Conservation (phyloP, 1,140 invertebrate genomes). For the Ctenoplectra terminalis region DNA sequence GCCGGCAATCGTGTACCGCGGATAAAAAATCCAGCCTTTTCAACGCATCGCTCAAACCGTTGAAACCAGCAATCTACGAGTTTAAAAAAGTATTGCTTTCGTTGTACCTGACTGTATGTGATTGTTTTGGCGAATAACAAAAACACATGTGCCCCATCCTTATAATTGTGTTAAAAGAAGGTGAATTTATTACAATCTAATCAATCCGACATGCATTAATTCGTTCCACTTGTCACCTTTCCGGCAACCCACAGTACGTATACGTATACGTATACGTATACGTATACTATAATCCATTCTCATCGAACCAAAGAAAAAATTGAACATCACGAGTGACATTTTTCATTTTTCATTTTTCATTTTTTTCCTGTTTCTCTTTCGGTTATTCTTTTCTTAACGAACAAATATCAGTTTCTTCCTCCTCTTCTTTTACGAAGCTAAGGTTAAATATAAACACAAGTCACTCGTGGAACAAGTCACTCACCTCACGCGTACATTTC, state of each 20-base stretch:
- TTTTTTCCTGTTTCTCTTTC: not conserved
- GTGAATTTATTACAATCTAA: too few relatives aligned
- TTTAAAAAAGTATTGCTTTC: conserved; percentile 40
- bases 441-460: conserved; percentile 74
- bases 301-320: too few relatives aligned
- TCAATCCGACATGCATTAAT: too few relatives aligned
- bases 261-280: too few relatives aligned
- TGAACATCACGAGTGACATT: too few relatives aligned
- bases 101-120: too few relatives aligned
- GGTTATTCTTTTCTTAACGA: conserved; percentile 41
- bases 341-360: conserved; percentile 18
- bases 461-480: conserved; percentile 74
- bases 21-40: conserved; percentile 96
- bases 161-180: too few relatives aligned
- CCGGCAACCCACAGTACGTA: too few relatives aligned
- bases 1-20: conserved; percentile 95
- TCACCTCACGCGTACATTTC: conserved; percentile 94
- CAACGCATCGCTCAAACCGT: conserved; percentile 96
- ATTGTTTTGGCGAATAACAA: too few relatives aligned
- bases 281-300: too few relatives aligned
- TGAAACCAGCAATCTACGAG: conserved; percentile 95
- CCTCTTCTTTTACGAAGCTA: conserved; percentile 56
- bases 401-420: conserved; percentile 29
- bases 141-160: too few relatives aligned
- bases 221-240: too few relatives aligned